Evolutionary conservation across 1,140 invertebrate genomes (phyloP).

Genomic region (Camponotus floridanus): DNA sequence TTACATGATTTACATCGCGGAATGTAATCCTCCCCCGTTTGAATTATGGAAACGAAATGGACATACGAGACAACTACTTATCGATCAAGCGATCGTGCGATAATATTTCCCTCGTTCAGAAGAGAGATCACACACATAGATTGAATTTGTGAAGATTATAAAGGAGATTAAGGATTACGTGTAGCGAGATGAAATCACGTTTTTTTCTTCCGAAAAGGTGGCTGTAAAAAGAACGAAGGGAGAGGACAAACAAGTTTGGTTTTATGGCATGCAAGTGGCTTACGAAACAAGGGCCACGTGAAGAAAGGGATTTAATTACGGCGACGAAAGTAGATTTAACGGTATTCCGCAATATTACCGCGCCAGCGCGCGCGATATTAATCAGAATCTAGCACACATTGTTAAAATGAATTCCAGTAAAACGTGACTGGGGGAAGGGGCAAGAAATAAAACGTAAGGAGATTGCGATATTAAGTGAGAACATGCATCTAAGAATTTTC

Average conservation of each 20-base stretch:
- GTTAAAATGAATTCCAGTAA: neutral
- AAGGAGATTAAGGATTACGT: neutral
- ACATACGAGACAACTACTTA: neutral
- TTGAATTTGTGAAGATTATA: neutral
- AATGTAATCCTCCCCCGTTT: neutral
- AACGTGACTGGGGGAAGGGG: neutral
- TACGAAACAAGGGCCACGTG: neutral
- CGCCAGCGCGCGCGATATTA: slow-evolving; percentile 16
- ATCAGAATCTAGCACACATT: slow-evolving; percentile 42
- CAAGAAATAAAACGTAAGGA: slow-evolving; percentile 5
- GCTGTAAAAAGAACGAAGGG: slow-evolving; percentile 3
- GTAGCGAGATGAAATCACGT: slow-evolving; percentile 3
- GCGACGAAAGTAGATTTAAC: slow-evolving; percentile 48
- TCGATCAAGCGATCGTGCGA: neutral
- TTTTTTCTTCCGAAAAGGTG: neutral
- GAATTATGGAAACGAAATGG: neutral
- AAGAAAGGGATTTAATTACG: slow-evolving; percentile 49
- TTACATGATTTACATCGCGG: neutral
- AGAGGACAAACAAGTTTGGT: neutral
- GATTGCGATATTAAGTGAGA: neutral
- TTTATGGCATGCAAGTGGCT: slow-evolving; percentile 24
- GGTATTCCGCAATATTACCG: slow-evolving; percentile 36
- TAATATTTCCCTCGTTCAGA: neutral
- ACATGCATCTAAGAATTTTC: neutral
- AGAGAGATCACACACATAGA: neutral